Conservation (phyloP, 2,888 invertebrate species). For the Macrosoma leucophasiata region DNA sequence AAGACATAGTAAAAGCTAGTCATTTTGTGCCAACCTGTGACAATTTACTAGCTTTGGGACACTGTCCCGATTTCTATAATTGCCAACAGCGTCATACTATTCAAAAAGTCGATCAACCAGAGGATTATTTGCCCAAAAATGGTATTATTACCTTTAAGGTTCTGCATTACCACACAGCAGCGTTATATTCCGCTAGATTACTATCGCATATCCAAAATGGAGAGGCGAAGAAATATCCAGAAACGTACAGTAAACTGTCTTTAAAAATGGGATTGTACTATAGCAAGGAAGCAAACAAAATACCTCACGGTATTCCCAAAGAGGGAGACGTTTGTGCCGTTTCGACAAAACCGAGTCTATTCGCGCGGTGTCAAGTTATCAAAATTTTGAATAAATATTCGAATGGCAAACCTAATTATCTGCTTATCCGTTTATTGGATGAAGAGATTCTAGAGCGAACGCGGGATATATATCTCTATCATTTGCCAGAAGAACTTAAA, state of each 20-base stretch:
- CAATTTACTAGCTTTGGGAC: constrained; percentile 78
- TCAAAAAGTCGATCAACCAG: constrained; percentile 70
- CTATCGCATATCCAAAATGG: constrained; percentile 34
- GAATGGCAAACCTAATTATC: constrained; percentile 40
- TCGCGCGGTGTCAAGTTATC: constrained; percentile 74
- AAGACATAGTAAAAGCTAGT: constrained; percentile 60
- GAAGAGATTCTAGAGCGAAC: constrained; percentile 66
- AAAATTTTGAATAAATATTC: constrained; percentile 48
- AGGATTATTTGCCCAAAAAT: constrained; percentile 65
- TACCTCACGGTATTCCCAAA: constrained; percentile 51
- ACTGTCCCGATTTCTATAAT: constrained; percentile 72
- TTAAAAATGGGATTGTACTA: constrained; percentile 57
- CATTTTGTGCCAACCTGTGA: constrained; percentile 72
- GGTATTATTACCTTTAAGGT: constrained; percentile 77
- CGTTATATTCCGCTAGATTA: constrained; percentile 77
- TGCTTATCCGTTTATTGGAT: constrained; percentile 77
- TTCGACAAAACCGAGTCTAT: constrained; percentile 57
- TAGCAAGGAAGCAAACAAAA: constrained; percentile 46
- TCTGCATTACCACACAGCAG: constrained; percentile 74
- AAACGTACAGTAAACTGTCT: constrained; percentile 45
- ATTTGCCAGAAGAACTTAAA: constrained; percentile 69
- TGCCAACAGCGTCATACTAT: constrained; percentile 79
- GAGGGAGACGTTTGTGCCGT: constrained; percentile 77
- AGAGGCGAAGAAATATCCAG: constrained; percentile 39
- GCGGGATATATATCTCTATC: constrained; percentile 54